phyloP scores from a whole-genome alignment of 2,797 vertebrate species.

The Galaxias olidus region DNA sequence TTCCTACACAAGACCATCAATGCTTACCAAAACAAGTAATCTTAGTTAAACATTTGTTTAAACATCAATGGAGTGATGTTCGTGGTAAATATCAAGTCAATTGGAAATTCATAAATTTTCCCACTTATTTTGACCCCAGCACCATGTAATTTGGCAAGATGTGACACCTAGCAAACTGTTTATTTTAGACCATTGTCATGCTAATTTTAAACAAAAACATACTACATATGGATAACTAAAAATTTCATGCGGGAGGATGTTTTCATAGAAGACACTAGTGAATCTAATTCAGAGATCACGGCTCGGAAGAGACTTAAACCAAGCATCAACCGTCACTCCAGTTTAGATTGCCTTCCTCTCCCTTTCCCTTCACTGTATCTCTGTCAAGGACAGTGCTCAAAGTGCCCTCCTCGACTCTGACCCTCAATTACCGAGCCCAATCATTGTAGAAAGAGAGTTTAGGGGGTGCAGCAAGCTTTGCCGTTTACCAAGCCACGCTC shows the following conservation, averaged over 20 bases:
- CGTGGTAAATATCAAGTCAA: constrained; percentile 35
- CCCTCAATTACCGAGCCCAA: constrained; percentile 70
- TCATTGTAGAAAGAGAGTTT: constrained; percentile 71
- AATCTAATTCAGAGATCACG: constrained; percentile 62
- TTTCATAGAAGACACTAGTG: constrained; percentile 40
- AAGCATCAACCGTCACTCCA: constrained; percentile 64
- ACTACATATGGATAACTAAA: constrained; percentile 20
- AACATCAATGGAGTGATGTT: constrained; percentile 41
- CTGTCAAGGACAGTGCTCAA: constrained; percentile 55
- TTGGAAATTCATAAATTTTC: constrained; percentile 26
- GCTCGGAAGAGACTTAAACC: constrained; percentile 47
- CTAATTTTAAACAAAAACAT: constrained; percentile 2
- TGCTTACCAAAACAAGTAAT: constrained; percentile 41
- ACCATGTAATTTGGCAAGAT: constrained; percentile 16
- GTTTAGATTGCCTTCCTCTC: constrained; percentile 45
- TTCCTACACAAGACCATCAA: constrained; percentile 31
- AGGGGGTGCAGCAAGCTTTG: constrained; percentile 62
- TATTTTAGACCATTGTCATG: too few relatives aligned
- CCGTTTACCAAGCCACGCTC: constrained; percentile 52
- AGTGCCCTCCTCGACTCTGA: constrained; percentile 63
- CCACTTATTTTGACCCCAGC: constrained; percentile 37
- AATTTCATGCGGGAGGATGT: constrained; percentile 45
- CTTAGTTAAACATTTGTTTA: constrained; percentile 51
- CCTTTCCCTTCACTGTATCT: constrained; percentile 46
- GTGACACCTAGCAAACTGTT: constrained; percentile 24